These are phyloP conservation scores for Hippotragus niger DNA, from an alignment of 2,113 vertebrate species.

Conservation along the genomic window DNA sequence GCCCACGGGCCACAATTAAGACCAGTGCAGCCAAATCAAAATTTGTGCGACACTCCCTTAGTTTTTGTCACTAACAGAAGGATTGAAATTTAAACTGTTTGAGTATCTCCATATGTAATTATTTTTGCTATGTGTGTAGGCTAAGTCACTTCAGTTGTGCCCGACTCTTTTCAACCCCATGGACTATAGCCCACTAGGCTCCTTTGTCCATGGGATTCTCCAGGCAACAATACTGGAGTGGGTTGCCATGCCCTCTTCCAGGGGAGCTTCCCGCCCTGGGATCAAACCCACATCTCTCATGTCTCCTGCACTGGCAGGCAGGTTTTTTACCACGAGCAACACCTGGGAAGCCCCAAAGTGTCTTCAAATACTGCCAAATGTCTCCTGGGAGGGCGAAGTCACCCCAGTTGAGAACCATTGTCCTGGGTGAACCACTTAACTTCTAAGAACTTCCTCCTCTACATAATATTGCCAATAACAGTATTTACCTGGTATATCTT, in stretches of 20 bases:
- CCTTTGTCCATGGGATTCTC: not conserved
- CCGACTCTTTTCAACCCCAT: not conserved
- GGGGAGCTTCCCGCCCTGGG: not conserved
- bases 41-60: not conserved
- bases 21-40: not conserved
- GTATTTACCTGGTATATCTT: not conserved
- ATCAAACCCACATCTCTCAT: not conserved
- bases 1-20: rapidly evolving
- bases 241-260: not conserved
- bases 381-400: not conserved
- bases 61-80: not conserved
- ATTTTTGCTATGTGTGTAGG: not conserved
- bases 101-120: not conserved
- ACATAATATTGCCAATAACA: not conserved
- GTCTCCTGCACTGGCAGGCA: not conserved
- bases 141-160: not conserved
- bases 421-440: not conserved
- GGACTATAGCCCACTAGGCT: not conserved
- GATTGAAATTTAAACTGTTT: not conserved
- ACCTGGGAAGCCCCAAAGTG: not conserved
- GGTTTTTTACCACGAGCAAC: not conserved
- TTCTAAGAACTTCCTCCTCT: not conserved
- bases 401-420: not conserved
- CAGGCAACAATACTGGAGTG: not conserved
- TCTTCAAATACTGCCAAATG: not conserved